These are phyloP conservation scores for Norana najaformis DNA, from an alignment of 2,888 invertebrate species.

Conservation along the genomic window DNA sequence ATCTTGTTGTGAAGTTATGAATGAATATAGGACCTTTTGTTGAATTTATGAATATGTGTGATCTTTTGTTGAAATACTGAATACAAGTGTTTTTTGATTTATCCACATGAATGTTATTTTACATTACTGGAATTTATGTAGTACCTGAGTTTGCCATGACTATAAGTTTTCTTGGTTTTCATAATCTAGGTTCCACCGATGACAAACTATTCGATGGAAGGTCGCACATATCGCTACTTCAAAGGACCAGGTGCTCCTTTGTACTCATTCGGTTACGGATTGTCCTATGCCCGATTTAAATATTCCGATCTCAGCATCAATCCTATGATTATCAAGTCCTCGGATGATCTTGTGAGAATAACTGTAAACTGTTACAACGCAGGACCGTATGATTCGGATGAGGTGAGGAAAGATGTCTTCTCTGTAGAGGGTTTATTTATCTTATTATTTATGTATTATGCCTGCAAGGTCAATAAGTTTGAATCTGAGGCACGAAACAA, in stretches of 20 bases:
- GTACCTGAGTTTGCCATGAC: not conserved
- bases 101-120: not conserved
- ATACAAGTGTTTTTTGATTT: too few species aligned
- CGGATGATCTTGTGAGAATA: conserved; percentile 45
- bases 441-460: not conserved
- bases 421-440: not conserved
- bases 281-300: conserved; percentile 44
- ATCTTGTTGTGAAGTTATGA: too few species aligned
- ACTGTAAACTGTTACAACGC: conserved; percentile 48
- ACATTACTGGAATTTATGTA: not conserved
- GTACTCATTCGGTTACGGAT: conserved; percentile 49
- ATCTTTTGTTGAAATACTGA: too few species aligned
- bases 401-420: conserved; percentile 47
- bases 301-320: conserved; percentile 35
- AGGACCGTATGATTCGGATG: conserved; percentile 50
- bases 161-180: not conserved
- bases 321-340: conserved; percentile 31
- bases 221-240: conserved; percentile 57
- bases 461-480: not conserved
- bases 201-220: conserved; percentile 52
- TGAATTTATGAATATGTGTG: not conserved
- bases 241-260: conserved; percentile 47
- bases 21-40: too few species aligned
- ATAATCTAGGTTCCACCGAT: conserved; percentile 45
- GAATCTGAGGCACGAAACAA: not conserved